phyloP scores from a whole-genome alignment of 2,797 vertebrate species.

The Emys orbicularis region DNA sequence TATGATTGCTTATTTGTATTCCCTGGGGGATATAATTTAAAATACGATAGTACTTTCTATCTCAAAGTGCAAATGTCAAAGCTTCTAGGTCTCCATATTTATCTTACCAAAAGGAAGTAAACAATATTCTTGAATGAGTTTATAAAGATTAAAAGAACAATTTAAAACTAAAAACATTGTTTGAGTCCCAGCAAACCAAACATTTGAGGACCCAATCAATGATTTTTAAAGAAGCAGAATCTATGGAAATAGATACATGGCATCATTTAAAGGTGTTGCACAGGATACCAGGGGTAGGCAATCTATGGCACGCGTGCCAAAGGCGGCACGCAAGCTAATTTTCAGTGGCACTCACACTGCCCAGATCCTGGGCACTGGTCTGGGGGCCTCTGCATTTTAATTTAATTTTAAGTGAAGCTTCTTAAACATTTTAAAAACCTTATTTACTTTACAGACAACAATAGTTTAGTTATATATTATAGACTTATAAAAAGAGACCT shows the following conservation, averaged over 20 bases:
- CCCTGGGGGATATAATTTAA: neutral
- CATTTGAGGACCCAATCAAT: neutral
- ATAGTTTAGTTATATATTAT: no score
- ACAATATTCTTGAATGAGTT: conserved; percentile 60
- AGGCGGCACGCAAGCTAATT: no score
- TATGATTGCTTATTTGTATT: neutral
- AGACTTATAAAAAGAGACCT: no score
- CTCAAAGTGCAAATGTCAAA: conserved; percentile 25
- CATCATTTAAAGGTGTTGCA: neutral
- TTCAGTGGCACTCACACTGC: no score
- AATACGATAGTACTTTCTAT: neutral
- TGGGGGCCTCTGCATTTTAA: no score
- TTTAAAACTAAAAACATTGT: neutral
- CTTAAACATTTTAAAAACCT: no score
- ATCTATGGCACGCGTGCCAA: no score
- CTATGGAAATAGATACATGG: neutral
- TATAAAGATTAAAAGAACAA: conserved; percentile 61
- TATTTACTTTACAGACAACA: no score
- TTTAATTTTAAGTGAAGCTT: no score
- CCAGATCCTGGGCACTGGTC: no score
- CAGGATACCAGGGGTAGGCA: no score
- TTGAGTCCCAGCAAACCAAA: neutral
- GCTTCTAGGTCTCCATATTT: conserved; percentile 70
- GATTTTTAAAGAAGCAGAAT: neutral
- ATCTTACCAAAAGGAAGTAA: conserved; percentile 63